phyloP scores from a whole-genome alignment of 2,797 vertebrate genomes.

The Scyliorhinus canicula region DNA sequence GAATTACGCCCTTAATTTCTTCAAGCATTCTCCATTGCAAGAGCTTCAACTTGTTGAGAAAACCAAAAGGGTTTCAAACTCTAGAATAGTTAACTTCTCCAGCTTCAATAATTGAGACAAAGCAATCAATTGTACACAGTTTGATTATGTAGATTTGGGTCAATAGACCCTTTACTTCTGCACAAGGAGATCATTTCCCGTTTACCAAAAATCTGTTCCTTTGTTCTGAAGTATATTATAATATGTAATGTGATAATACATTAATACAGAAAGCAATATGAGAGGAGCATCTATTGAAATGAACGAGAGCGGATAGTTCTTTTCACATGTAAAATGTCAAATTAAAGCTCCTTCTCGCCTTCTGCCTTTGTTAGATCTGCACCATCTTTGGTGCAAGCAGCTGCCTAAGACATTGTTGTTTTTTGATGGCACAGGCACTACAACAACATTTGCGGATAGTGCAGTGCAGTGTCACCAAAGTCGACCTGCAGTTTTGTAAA shows the following conservation, averaged over 20 bases:
- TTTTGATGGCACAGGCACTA: too few relatives aligned
- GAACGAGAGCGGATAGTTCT: background rate
- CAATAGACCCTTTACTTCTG: too few relatives aligned
- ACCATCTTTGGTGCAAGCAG: too few relatives aligned
- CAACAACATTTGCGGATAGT: too few relatives aligned
- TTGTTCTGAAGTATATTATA: background rate
- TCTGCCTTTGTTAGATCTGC: too few relatives aligned
- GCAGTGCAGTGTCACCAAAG: too few relatives aligned
- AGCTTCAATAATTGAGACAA: background rate
- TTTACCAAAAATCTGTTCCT: background rate
- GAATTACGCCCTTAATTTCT: too few relatives aligned
- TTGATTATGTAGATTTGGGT: too few relatives aligned
- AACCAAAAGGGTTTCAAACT: background rate
- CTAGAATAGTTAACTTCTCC: background rate
- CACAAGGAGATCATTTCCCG: background rate
- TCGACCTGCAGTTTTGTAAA: too few relatives aligned
- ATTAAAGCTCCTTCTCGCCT: background rate
- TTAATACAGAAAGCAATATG: background rate
- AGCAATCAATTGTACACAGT: background rate
- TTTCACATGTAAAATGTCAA: background rate
- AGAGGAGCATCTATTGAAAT: background rate
- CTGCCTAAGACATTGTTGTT: too few relatives aligned
- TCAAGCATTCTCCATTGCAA: background rate
- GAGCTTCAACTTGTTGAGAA: background rate
- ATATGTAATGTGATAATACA: background rate